Evolutionary conservation across 2,888 invertebrate genomes (phyloP), one percentile per base, ranked within the genome.

Genomic region (Hipparchia sbordonii): DNA sequence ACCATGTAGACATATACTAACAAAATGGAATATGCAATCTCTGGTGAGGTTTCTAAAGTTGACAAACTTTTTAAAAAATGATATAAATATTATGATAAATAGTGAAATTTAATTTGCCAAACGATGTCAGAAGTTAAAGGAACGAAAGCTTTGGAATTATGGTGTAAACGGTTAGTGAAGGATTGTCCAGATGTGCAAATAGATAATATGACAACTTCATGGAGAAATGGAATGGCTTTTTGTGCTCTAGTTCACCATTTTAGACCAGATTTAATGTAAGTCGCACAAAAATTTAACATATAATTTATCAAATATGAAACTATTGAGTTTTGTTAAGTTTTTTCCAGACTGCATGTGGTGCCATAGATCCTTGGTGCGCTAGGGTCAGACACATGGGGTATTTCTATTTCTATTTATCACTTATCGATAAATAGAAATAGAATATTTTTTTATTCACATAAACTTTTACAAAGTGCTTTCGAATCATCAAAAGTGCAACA

Each of bases 201-300:
- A 81, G 97, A 96, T 79, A 98, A 99, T 92, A 98, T 99, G 98
- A 98, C 98, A 78, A 97, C 98, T 77, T 98, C 98, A 9, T 99
- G 98, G 98, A 95, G 98, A 85, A 97, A 98, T 94, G 99, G 99
- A 72, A 95, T 98, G 79, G 98, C 98, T 73, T 99, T 99, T 92
- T 99, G 98, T 94, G 98, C 98, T 77, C 96, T 99, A 88, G 98
- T 99, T 84, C 98, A 99, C 93, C 97, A 98, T 89, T 98, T 98
- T 93, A 95, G 98, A 84, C 98, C 99, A 67, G 98, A 99, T 89
- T 95, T 99, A 84, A 98, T 99, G 98, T 98, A 94, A 98, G 98
- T 96, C 85, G 60, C 56, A 5, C 7, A 52, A 52, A 13, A 57
- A 23, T 23, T 23, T 23, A 23, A 23, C 23, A 23, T 23, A 23